Evolutionary conservation across 92 coral and sea anemone species (phyloP), one percentile per base, ranked within the genome.

Genomic region (Anthopleura xanthogrammica): DNA sequence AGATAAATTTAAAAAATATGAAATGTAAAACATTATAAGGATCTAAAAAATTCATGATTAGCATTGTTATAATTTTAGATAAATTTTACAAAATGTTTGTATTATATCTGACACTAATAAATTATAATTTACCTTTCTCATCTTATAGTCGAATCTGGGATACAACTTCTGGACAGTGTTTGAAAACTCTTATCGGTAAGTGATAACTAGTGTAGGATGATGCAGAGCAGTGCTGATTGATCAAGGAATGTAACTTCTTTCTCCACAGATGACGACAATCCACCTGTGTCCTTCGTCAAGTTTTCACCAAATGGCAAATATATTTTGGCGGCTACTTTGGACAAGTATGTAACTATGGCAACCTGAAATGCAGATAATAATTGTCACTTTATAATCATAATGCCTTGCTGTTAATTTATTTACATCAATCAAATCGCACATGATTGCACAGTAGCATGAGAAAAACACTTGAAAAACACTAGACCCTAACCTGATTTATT

Each of bases 281-380:
- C 99, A 10, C 99, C 99, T 5, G 99, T 96, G 65, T 96, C 99
- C 41, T 96, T 96, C 86, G 99, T 96, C 65, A 96, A 96, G 90
- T 96, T 96, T 85, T 96, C 99, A 68, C 99, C 99, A n/a, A 96
- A 96, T 87, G 99, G 99, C 77, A 96, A 96, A 88, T 96, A 96
- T 77, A 96, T 96, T 16, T 80, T 96, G 75, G 99, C 99, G 41
- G 99, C 99, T 36, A 96, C 99, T 13, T 83, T 96, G 79, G 99
- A 96, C 90, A 96, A 95, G 99, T 96, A 79, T 81, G 98, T 90
- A 41, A 12, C n/a, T 24, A 77, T 64, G 50, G 20, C 72, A 24
- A 22, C 70, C 23, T 62, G 7, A 57, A 46, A 46, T 46, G 50
- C 50, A 46, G 50, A 5, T 2, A 2, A 46, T 46, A 5, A 46